Percentiles rank a stretch among this genome's conserved stretches.
These are phyloP conservation scores for Chironomus striatipennis DNA, from an alignment of 1,140 invertebrate species.

Conservation along the genomic window DNA sequence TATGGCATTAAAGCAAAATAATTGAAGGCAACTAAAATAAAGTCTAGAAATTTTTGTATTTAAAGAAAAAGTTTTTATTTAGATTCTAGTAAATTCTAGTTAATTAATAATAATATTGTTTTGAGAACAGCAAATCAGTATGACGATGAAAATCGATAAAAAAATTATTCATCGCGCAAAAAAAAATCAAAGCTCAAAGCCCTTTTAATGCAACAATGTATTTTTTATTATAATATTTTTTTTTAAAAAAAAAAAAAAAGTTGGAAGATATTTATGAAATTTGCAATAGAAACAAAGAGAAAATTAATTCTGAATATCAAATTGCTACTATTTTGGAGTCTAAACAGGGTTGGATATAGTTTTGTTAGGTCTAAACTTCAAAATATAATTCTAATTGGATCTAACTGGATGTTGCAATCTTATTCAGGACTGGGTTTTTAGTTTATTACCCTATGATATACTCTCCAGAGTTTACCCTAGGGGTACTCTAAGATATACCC, in stretches of 20 bases:
- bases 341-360: not conserved
- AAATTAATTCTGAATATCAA: not conserved
- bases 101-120: not conserved
- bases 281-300: not conserved
- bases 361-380: too few species aligned
- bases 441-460: too few species aligned
- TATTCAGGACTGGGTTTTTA: too few species aligned
- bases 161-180: too few species aligned
- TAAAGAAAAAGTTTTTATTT: not conserved
- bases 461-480: too few species aligned
- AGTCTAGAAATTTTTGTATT: not conserved
- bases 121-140: not conserved
- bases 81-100: not conserved
- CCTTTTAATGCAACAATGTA: not conserved
- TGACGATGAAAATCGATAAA: not conserved
- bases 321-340: not conserved
- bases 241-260: too few species aligned
- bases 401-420: too few species aligned
- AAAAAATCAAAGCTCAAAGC: too few species aligned
- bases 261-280: not conserved
- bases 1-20: slow-evolving; percentile 9
- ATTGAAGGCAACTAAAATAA: not conserved
- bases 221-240: not conserved
- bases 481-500: too few species aligned
- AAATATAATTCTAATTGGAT: too few species aligned